phyloP scores from a whole-genome alignment of 2,113 vertebrate genomes.

The Etheostoma cragini region DNA sequence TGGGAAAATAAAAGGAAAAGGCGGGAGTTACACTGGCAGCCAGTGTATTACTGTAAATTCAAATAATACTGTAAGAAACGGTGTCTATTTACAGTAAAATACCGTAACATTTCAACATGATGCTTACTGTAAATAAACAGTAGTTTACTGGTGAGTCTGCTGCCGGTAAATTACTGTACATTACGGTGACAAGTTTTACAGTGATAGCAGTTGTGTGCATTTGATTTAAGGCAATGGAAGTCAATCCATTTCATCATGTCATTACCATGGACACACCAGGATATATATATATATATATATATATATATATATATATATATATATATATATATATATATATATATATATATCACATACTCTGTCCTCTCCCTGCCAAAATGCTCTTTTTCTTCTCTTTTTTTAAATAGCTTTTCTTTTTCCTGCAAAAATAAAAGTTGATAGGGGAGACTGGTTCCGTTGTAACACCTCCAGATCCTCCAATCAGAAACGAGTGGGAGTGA shows the following conservation, averaged over 20 bases:
- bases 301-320: constrained; percentile 44
- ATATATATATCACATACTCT: constrained; percentile 66
- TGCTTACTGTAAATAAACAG: too few relatives aligned
- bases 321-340: constrained; percentile 53
- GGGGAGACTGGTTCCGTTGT: constrained; percentile 53
- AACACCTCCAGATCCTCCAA: constrained; percentile 26
- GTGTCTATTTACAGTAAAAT: too few relatives aligned
- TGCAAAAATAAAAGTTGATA: constrained; percentile 91
- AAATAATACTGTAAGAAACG: too few relatives aligned
- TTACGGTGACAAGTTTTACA: too few relatives aligned
- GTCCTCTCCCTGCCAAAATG: constrained; percentile 47
- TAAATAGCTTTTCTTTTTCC: constrained; percentile 83
- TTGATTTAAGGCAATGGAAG: constrained; percentile 83
- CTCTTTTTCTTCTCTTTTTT: constrained; percentile 72
- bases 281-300: constrained; percentile 8
- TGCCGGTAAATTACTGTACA: too few relatives aligned
- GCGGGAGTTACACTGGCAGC: too few relatives aligned
- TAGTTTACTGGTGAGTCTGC: too few relatives aligned
- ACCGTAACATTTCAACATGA: too few relatives aligned
- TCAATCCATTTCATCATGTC: constrained; percentile 62
- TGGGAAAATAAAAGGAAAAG: too few relatives aligned
- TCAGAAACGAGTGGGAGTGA: constrained; percentile 28
- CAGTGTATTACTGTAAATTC: too few relatives aligned
- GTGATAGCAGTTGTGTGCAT: constrained; percentile 67
- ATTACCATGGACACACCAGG: constrained; percentile 52